phyloP scores from a whole-genome alignment of 2,113 vertebrate genomes.

The Tinamus guttatus region DNA sequence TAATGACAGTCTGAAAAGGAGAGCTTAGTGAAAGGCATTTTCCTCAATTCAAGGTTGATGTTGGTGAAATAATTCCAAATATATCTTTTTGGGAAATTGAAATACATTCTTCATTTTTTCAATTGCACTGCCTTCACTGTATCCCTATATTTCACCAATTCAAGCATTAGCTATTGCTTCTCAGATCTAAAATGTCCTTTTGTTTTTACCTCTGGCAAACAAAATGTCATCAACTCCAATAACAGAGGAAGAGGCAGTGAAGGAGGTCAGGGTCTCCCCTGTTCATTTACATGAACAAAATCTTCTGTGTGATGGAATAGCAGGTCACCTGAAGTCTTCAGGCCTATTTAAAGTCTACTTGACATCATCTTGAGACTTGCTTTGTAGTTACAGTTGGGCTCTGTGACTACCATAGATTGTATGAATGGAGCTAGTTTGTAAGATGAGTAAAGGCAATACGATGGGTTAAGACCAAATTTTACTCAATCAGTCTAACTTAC shows the following conservation, averaged over 20 bases:
- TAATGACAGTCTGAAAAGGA: not conserved
- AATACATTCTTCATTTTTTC: not conserved
- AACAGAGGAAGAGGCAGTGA: not conserved
- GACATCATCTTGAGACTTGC: not conserved
- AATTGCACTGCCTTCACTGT: not conserved
- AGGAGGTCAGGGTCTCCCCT: not conserved
- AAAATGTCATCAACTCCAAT: not conserved
- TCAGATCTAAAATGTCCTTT: not conserved
- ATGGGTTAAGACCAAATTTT: not conserved
- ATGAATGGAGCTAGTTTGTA: not conserved
- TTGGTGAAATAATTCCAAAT: not conserved
- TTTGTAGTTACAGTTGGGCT: not conserved
- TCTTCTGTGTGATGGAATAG: not conserved
- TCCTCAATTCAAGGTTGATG: not conserved
- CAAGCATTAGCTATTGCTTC: not conserved
- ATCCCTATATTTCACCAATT: not conserved
- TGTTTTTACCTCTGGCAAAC: not conserved
- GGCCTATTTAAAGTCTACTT: not conserved
- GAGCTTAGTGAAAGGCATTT: not conserved
- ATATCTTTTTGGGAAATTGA: not conserved
- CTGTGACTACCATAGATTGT: not conserved
- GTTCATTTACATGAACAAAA: not conserved
- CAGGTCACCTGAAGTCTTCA: not conserved
- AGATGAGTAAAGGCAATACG: not conserved
- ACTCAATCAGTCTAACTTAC: not conserved